Evolutionary conservation across 2,797 vertebrate species (phyloP).

Genomic region (Kryptolebias ocellatus): DNA sequence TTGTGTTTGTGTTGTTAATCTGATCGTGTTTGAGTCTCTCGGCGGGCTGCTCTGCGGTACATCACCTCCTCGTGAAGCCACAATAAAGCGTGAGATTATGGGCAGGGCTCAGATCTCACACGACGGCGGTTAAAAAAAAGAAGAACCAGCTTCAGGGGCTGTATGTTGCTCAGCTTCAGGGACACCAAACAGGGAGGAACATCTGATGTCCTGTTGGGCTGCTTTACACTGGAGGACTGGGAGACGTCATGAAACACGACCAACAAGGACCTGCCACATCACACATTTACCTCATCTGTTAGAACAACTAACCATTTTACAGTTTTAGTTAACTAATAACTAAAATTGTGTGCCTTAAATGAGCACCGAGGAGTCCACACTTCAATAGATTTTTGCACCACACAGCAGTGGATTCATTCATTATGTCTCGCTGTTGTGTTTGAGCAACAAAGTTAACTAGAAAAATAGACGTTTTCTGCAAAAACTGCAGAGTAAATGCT

Average conservation of each 20-base stretch:
- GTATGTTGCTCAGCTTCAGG: slow-evolving; percentile 21
- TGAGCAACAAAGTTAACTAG: too few species aligned
- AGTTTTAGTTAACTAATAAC: too few species aligned
- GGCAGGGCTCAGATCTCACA: slow-evolving; percentile 71
- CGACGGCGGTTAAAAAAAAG: slow-evolving; percentile 52
- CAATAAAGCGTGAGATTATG: slow-evolving; percentile 64
- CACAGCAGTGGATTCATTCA: too few species aligned
- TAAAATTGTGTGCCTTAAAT: too few species aligned
- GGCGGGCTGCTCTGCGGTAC: slow-evolving; percentile 48
- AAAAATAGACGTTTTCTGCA: too few species aligned
- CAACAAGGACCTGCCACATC: too few species aligned
- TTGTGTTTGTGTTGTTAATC: slow-evolving; percentile 67
- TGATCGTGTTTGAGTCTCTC: slow-evolving; percentile 55
- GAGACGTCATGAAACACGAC: not conserved
- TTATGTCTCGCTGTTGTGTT: too few species aligned
- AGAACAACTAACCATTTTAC: too few species aligned
- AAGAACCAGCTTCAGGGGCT: slow-evolving; percentile 22
- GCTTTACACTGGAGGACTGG: not conserved
- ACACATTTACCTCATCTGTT: too few species aligned
- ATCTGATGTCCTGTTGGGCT: slow-evolving; percentile 32
- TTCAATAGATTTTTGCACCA: too few species aligned
- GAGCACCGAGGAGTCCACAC: too few species aligned
- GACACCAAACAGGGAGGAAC: slow-evolving; percentile 55
- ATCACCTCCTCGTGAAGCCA: slow-evolving; percentile 60
- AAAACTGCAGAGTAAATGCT: too few species aligned